Evolutionary conservation across 2,888 invertebrate species (phyloP), one percentile per base, ranked within the genome.

Genomic region (Drosophila stalkeri): DNA sequence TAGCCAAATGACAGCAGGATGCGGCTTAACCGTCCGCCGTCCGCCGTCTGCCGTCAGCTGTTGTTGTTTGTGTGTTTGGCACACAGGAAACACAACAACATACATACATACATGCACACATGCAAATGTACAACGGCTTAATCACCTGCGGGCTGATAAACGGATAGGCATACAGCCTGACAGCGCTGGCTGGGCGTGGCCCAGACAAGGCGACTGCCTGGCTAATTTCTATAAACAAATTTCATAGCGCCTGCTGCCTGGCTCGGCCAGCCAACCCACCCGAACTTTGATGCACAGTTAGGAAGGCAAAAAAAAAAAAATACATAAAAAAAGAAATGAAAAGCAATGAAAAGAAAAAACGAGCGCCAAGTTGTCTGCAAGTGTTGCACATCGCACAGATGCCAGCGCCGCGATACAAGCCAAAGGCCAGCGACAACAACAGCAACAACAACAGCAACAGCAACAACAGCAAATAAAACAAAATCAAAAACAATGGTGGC

Each of bases 351-450:
- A 33, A 11, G 11, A 33, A 33, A 54, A 37, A 67, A 55, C 79
- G 75, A 87, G 90, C 91, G 90, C 86, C 86, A 89, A 76, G 82
- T 85, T 90, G 91, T 86, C 86, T 89, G 89, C 85, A 85, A 85
- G 85, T 85, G 85, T 85, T 83, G 85, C 89, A 90, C 82, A 88
- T 89, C 88, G 90, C 86, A 75, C 89, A 89, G 90, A 90, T 90
- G 82, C 88, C 82, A 87, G 72, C 74, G 72, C 72, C 88, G 82
- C 72, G 90, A 87, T 90, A 89, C 86, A 90, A 90, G 89, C 87
- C 81, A 90, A 77, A 89, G 84, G 87, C 86, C 87, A 89, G 57
- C 71, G 43, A 59, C 64, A 77, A 74, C 77, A 81, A 46, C 77
- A 61, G 27, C 44, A 68, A 41, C 18, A 51, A 18, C 27, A 16